Conservation (phyloP, 2,113 vertebrate species). For the Donacobius atricapilla region DNA sequence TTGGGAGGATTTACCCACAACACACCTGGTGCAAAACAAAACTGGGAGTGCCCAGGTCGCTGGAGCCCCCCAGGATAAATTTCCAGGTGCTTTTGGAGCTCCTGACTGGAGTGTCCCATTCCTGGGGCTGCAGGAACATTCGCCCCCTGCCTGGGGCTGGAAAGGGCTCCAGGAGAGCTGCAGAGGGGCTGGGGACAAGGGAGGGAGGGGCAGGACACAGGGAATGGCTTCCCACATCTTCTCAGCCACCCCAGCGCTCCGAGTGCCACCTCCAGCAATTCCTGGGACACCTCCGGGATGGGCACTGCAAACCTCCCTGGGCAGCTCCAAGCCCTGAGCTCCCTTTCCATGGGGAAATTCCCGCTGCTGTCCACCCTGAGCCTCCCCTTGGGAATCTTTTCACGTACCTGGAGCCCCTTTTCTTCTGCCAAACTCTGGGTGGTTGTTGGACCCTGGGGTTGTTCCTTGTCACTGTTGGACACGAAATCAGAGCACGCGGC, state of each 20-base stretch:
- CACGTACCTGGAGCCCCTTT: accelerated
- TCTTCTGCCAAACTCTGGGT: not conserved
- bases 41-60: accelerated
- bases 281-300: not conserved
- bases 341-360: not conserved
- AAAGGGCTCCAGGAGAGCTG: not conserved
- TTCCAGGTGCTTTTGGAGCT: not conserved
- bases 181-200: not conserved
- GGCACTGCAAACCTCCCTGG: not conserved
- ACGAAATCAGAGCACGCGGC: too few relatives aligned
- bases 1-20: not conserved
- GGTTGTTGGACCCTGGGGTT: accelerated
- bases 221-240: not conserved
- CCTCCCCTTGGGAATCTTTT: not conserved
- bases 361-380: not conserved
- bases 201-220: not conserved
- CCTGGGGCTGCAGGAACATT: not conserved
- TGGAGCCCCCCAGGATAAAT: not conserved
- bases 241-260: not conserved
- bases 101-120: too few relatives aligned
- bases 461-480: too few relatives aligned
- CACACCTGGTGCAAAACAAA: not conserved
- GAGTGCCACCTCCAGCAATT: not conserved
- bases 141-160: not conserved
- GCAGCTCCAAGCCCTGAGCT: not conserved